Conservation (phyloP, 2,888 invertebrate genomes). For the Philonicus albiceps region DNA sequence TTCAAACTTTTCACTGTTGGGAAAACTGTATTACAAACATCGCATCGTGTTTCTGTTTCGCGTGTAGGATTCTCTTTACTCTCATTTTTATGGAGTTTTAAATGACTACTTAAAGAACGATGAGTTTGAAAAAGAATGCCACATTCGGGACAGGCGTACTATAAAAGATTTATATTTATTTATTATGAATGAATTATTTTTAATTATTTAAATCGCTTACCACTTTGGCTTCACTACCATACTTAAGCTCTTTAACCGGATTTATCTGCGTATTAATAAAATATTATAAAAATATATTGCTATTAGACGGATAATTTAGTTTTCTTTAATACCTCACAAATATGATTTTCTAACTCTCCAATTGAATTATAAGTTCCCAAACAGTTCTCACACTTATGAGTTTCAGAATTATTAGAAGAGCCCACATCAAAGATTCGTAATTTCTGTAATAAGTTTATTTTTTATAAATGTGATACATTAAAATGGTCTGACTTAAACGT, state of each 20-base stretch:
- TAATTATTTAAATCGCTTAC: neutral
- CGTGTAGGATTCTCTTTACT: slow-evolving; percentile 27
- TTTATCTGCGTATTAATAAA: neutral
- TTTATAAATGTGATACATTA: no score
- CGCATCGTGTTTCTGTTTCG: slow-evolving; percentile 61
- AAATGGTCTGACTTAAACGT: no score
- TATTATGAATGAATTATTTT: no score
- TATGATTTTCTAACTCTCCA: neutral
- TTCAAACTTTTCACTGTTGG: slow-evolving; percentile 69
- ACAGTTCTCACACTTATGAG: neutral
- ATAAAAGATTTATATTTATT: neutral
- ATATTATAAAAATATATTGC: neutral
- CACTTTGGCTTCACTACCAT: neutral
- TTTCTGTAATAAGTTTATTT: slow-evolving; percentile 12
- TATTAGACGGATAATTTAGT: neutral
- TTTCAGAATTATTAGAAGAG: slow-evolving; percentile 50
- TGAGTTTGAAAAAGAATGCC: slow-evolving; percentile 65
- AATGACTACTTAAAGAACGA: slow-evolving; percentile 69
- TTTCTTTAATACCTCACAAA: neutral
- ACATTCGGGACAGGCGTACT: slow-evolving; percentile 65
- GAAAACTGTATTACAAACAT: slow-evolving; percentile 74
- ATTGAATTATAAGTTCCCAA: neutral
- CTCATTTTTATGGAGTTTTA: slow-evolving; percentile 66
- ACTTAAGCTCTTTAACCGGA: neutral
- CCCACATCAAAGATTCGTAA: slow-evolving; percentile 70